Percentiles rank a stretch among this genome's conserved stretches.
Evolutionary conservation across 2,113 vertebrate genomes (phyloP).

Genomic region (Dolichallabes microphthalmus): DNA sequence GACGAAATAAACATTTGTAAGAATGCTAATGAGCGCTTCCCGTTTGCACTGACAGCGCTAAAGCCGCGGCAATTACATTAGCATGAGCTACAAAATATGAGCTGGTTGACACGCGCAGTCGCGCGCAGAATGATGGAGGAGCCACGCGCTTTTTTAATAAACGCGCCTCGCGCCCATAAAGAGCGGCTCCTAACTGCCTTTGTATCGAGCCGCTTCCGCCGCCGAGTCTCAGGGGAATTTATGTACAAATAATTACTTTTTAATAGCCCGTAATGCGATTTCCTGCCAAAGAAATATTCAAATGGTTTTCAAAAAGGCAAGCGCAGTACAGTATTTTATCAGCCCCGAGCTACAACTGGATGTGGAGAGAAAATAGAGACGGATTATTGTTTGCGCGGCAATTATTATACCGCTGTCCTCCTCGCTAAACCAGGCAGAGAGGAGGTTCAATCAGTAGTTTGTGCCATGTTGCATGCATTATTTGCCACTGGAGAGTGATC

Average conservation of each 20-base stretch:
- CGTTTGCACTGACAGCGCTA: constrained; percentile 57
- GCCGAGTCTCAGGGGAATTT: constrained; percentile 75
- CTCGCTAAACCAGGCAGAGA: constrained; percentile 40
- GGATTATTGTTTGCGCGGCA: constrained; percentile 77
- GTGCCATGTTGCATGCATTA: constrained; percentile 35
- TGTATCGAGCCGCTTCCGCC: constrained; percentile 71
- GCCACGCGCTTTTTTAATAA: constrained; percentile 77
- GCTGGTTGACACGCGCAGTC: constrained; percentile 62
- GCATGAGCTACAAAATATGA: constrained; percentile 72
- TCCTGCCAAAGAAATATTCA: constrained; percentile 84
- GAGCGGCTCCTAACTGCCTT: constrained; percentile 74
- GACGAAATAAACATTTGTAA: constrained; percentile 53
- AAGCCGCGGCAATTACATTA: constrained; percentile 75
- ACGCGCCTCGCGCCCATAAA: constrained; percentile 66
- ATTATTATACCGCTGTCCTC: constrained; percentile 76
- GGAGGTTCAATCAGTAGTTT: constrained; percentile 3
- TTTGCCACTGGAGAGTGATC: constrained; percentile 39
- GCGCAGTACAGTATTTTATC: constrained; percentile 80
- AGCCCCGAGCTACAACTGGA: constrained; percentile 75
- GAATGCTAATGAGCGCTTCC: constrained; percentile 52
- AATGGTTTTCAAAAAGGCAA: constrained; percentile 71
- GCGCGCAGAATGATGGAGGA: constrained; percentile 72
- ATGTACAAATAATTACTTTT: constrained; percentile 87
- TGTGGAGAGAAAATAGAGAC: constrained; percentile 68
- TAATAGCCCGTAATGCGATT: constrained; percentile 82